A percentile compares a stretch with the other conserved stretches of the same genome.
phyloP scores from a whole-genome alignment of 1,140 invertebrate genomes.

The Drosophila simulans region DNA sequence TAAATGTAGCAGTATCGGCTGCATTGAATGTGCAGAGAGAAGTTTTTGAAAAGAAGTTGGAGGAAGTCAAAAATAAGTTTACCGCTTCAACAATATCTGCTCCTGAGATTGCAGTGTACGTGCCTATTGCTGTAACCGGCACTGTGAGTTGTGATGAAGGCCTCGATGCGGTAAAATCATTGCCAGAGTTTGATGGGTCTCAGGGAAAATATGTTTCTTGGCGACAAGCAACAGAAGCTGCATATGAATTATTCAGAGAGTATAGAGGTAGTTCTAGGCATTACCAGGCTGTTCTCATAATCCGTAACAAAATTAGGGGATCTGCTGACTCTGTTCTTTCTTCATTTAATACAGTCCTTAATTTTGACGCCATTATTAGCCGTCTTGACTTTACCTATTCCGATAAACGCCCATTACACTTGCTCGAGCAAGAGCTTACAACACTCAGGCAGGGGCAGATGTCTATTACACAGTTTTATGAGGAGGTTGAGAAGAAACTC shows the following conservation, averaged over 20 bases:
- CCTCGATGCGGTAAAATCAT: slow-evolving; percentile 16
- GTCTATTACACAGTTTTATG: slow-evolving; percentile 14
- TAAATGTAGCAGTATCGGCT: too few relatives aligned
- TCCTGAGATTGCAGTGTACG: not conserved
- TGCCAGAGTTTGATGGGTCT: slow-evolving; percentile 9
- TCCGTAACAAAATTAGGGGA: slow-evolving; percentile 38
- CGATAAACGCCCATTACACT: slow-evolving; percentile 34
- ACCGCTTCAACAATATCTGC: not conserved
- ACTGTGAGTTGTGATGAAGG: slow-evolving; percentile 2
- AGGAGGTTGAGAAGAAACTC: slow-evolving; percentile 35
- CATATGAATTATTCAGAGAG: slow-evolving; percentile 10
- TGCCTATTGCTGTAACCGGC: slow-evolving; percentile 3
- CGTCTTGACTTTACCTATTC: slow-evolving; percentile 6
- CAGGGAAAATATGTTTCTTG: not conserved
- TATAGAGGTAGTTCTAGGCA: slow-evolving; percentile 20
- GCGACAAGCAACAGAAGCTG: slow-evolving; percentile 1
- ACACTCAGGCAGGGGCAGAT: slow-evolving; percentile 28
- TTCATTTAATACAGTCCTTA: slow-evolving; percentile 26
- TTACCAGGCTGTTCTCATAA: slow-evolving; percentile 40
- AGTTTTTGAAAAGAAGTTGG: not conserved
- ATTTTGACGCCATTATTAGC: slow-evolving; percentile 48
- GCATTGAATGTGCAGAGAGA: not conserved
- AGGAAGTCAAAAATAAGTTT: slow-evolving; percentile 1
- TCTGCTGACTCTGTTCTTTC: slow-evolving; percentile 31
- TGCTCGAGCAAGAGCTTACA: slow-evolving; percentile 27